Base-by-base conservation (phyloP, 2,113 vertebrate species). In the Circaetus gallicus region DNA sequence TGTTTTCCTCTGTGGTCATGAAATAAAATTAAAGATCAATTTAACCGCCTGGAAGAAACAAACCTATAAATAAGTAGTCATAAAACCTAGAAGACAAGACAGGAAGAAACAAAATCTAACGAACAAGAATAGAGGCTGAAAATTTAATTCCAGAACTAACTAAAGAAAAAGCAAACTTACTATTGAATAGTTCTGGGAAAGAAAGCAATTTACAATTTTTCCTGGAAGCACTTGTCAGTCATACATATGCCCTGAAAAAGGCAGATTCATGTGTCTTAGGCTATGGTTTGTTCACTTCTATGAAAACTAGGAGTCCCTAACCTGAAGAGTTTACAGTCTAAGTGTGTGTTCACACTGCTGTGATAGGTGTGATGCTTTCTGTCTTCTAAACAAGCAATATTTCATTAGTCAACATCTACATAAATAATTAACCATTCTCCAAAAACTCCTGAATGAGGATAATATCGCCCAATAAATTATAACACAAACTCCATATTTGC, bases 11-110 rank as follows among this genome's bases (percentile, higher is more conserved):
- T 77, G 93, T 96, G 95, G 95, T 65, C 92, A 82, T 38, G 91
- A 96, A 95, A 97, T 94, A 93, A 93, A 97, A 97, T 96, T 95
- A 97, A 91, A 96, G 93, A 96, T 93, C 97, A 94, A 93, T 97
- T 95, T 94, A 90, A 96, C 82, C 6, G 24, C 93, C 93, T 97
- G 91, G 78, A 95, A 97, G 95, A 96, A 97, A 91, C 50, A 94
- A 95, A 95, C 89, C 93, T 96, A 96, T 96, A 97, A 97, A 96
- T 94, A 96, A 97, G 87, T 40, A 80, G 58, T 88, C 71, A 40
- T 97, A 95, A 97, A 95, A 94, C 53, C 76, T 55, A 53, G 91
- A 96, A 91, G 94, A 95, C 72, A 82, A 89, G 94, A 17, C 89
- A 96, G 95, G 94, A 97, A 97, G 94, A 82, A 91, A 83, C 66